Conservation (phyloP, 1,140 invertebrate species). For the Drosophila sp. region DNA sequence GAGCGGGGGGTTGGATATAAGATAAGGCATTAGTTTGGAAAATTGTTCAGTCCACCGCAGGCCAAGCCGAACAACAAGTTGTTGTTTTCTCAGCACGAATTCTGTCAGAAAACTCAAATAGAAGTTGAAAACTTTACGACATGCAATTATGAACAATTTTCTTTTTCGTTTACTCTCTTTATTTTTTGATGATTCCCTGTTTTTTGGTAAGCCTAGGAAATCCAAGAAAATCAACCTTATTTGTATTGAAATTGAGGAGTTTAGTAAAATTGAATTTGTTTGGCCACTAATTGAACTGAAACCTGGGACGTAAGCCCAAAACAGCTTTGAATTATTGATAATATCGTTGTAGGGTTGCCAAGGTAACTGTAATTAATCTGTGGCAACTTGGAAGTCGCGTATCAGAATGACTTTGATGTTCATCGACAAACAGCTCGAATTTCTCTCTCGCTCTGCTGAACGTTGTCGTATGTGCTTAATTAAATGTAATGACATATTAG, state of each 20-base stretch:
- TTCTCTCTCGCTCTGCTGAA: neutral
- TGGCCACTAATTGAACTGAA: conserved; percentile 62
- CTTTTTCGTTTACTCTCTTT: neutral
- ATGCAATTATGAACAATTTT: conserved; percentile 63
- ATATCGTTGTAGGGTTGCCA: conserved; percentile 36
- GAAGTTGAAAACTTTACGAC: conserved; percentile 53
- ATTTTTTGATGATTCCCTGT: neutral
- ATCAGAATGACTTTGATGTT: conserved; percentile 66
- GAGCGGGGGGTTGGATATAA: neutral
- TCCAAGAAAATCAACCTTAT: conserved; percentile 25
- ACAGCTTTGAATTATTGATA: conserved; percentile 73
- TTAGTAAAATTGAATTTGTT: conserved; percentile 40
- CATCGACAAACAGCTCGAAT: neutral
- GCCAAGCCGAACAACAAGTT: conserved; percentile 69
- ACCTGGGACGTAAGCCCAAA: conserved; percentile 32
- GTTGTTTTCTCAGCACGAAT: conserved; percentile 47
- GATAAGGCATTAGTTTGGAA: conserved; percentile 74
- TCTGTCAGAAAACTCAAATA: conserved; percentile 63
- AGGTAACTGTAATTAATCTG: conserved; percentile 61
- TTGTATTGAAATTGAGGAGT: conserved; percentile 45
- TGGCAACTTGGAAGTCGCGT: conserved; percentile 16
- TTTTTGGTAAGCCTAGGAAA: conserved; percentile 6
- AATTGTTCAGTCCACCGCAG: conserved; percentile 76
- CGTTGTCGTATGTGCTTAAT: conserved; percentile 69
- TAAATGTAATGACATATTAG: conserved; percentile 72